Evolutionary conservation across 2,888 invertebrate genomes (phyloP), one percentile per base, ranked within the genome.

Genomic region (Hypsopygia costalis): DNA sequence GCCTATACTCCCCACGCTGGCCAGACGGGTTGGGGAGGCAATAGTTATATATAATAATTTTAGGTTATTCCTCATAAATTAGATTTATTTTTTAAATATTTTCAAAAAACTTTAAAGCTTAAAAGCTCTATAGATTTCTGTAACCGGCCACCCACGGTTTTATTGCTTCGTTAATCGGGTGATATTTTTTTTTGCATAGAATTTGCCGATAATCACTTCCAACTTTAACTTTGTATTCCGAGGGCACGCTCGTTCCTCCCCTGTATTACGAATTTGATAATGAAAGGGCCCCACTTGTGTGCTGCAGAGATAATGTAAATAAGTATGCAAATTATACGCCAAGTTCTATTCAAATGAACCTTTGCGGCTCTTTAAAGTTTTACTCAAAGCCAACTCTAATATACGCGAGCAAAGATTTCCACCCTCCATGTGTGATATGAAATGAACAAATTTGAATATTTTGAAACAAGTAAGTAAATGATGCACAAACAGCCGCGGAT

Each of bases 291-390:
- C 78, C 79, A 81, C 81, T 85, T 83, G 87, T 86, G 87, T 82
- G 79, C 72, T 81, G 82, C 86, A 81, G 72, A 87, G 87, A 87
- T 88, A 87, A 87, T 88, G 86, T 83, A 87, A 88, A 88, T 87
- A 88, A 79, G 81, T 83, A 88, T 86, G 87, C 86, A 86, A 88
- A 87, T 88, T 80, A 76, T 74, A 79, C 74, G 73, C 78, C 70
- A 76, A 85, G 77, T 83, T 81, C 71, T 74, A 81, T 82, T 82
- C 78, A 83, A 83, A 86, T 85, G 81, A 85, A 82, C 81, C 81
- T 81, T 79, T 81, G 80, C 70, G 73, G 72, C 74, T 80, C 79
- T 80, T 78, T 79, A 77, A 81, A 83, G 78, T 81, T 83, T 78
- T 65, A 64, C 65, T 74, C 74, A 70, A 74, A 80, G 75, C 69